Evolutionary conservation across 2,113 vertebrate species (phyloP).

Genomic region (Aegotheles bennettii): DNA sequence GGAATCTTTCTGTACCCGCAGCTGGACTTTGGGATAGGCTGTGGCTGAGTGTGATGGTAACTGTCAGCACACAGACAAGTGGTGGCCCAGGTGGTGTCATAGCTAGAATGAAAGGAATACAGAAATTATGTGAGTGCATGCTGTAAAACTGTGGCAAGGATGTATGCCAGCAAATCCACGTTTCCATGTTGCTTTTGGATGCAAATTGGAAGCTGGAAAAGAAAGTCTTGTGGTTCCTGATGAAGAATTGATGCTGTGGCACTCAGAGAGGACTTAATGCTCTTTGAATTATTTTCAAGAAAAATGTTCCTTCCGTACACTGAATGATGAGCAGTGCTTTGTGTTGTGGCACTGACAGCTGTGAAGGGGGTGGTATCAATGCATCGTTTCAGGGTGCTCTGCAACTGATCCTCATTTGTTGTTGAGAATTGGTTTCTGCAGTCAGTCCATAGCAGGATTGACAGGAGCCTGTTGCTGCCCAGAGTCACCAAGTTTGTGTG

Average conservation of each 20-base stretch:
- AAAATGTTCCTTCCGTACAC: neutral
- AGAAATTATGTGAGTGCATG: neutral
- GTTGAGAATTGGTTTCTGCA: neutral
- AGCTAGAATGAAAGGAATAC: neutral
- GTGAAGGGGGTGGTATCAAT: neutral
- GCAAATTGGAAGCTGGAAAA: neutral
- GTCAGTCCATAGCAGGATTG: neutral
- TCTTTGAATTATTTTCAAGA: neutral
- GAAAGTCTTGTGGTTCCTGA: neutral
- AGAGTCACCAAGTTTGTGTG: neutral
- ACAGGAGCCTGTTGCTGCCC: neutral
- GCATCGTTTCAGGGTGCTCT: neutral
- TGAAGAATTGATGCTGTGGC: neutral
- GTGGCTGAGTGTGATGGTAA: neutral
- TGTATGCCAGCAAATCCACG: fast-evolving
- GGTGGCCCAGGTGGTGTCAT: neutral
- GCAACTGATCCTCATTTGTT: neutral
- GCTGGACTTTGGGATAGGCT: neutral
- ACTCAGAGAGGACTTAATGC: neutral
- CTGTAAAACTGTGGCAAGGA: neutral
- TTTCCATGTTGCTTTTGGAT: neutral
- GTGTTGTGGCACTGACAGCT: neutral
- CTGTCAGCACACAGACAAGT: neutral
- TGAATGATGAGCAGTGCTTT: neutral
- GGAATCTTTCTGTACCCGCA: neutral